Evolutionary conservation across 2,797 vertebrate species (phyloP), one percentile per base, ranked within the genome.

Genomic region (Acanthis flammea): DNA sequence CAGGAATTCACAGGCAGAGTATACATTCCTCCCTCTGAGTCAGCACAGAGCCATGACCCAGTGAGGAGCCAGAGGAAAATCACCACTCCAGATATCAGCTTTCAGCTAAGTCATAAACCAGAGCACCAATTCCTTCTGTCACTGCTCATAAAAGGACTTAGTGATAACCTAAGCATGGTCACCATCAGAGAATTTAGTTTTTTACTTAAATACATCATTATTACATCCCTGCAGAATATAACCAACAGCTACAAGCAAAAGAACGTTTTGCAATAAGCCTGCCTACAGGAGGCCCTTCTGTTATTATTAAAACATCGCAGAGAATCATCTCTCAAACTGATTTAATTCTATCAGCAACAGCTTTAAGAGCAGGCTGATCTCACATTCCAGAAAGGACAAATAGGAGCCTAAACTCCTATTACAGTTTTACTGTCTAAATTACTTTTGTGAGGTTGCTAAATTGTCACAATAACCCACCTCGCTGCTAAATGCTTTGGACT

Each of bases 341-440:
- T 88, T 76, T 76, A 88, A 92, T 89, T 89, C 74, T 31, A 53
- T 27, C 62, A 85, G 67, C 74, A 92, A 63, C 67, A 81, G 48
- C 12, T 76, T 1, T 25, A 85, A 76, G 54, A 92, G 74, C 83
- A 87, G 53, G 31, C 53, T 78, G 67, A 88, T 87, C 83, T 87
- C 84, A 22, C 7, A 6, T 79, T 66, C 71, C 91, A 93, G 74
- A 95, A 90, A 93, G 86, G 88, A 81, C 63, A 92, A 87, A 82
- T 2, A 78, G 0, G 11, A 92, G 66, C 60, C 92, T 94, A 63
- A 95, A 95, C 78, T 71, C 45, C 71, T 73, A 85, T 86, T 93
- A 87, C 71, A 58, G 55, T 79, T 97, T 94, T 85, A 94, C 55
- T 86, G 51, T 66, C 83, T 82, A 61, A 85, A 82, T 89, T 75